phyloP scores from a whole-genome alignment of 2,888 invertebrate genomes.

The Lissonota sp. region DNA sequence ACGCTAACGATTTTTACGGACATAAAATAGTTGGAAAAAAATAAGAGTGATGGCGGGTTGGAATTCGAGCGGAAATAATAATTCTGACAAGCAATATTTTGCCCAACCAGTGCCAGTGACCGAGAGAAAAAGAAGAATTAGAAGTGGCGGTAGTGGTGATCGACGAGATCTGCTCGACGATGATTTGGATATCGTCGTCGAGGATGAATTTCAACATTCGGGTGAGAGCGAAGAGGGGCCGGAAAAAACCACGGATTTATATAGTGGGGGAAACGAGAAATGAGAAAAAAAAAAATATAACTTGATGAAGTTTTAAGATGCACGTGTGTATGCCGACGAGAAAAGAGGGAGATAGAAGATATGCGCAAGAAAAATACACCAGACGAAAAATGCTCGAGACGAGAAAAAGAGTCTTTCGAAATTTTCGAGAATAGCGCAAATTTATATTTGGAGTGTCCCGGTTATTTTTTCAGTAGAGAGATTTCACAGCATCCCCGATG shows the following conservation, averaged over 20 bases:
- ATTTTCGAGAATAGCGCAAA: slow-evolving; percentile 43
- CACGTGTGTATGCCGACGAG: slow-evolving; percentile 37
- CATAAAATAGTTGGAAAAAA: background rate
- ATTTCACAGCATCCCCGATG: slow-evolving; percentile 21
- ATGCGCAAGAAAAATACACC: slow-evolving; percentile 9
- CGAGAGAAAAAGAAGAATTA: slow-evolving; percentile 60
- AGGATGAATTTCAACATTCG: slow-evolving; percentile 58
- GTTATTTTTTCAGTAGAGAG: slow-evolving; percentile 16
- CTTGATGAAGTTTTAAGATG: slow-evolving; percentile 17
- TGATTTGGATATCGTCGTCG: slow-evolving; percentile 57
- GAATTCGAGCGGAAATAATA: slow-evolving; percentile 51
- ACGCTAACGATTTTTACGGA: background rate
- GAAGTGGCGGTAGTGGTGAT: slow-evolving; percentile 45
- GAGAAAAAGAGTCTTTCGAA: slow-evolving; percentile 39
- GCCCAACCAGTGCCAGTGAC: slow-evolving; percentile 64
- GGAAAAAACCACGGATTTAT: background rate
- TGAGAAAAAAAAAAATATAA: background rate
- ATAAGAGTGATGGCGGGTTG: slow-evolving; percentile 49
- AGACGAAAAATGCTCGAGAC: slow-evolving; percentile 16
- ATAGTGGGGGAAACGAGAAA: slow-evolving; percentile 14
- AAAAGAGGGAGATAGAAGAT: background rate
- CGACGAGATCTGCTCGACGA: slow-evolving; percentile 41
- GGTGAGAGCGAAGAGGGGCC: slow-evolving; percentile 46
- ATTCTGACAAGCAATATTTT: slow-evolving; percentile 63
- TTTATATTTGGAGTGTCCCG: slow-evolving; percentile 12